phyloP scores from a whole-genome alignment of 2,797 vertebrate species.

The Halcyon badia region DNA sequence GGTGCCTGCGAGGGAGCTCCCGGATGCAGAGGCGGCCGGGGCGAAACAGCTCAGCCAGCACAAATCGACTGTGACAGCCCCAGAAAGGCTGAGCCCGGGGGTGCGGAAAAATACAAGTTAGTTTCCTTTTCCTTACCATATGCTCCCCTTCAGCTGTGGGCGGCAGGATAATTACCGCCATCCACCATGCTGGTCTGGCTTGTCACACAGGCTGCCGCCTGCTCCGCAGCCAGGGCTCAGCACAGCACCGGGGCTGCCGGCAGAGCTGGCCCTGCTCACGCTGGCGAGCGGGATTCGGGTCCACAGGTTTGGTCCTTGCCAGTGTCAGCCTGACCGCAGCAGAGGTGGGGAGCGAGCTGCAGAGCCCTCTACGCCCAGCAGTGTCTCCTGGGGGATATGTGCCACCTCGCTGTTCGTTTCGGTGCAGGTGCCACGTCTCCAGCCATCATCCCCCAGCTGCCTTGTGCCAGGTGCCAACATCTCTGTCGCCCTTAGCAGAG shows the following conservation, averaged over 20 bases:
- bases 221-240: neutral
- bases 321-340: neutral
- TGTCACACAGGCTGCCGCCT: constrained; percentile 58
- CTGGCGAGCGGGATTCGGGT: rapidly evolving
- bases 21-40: neutral
- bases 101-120: constrained; percentile 68
- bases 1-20: constrained; percentile 29
- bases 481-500: neutral
- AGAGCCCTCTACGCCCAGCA: rapidly evolving
- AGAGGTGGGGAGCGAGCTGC: neutral
- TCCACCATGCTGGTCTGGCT: constrained; percentile 54
- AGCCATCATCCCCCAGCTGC: rapidly evolving
- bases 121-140: constrained; percentile 79
- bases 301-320: neutral
- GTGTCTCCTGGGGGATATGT: rapidly evolving
- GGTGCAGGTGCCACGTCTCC: neutral
- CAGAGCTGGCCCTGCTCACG: rapidly evolving
- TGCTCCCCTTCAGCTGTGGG: constrained; percentile 80
- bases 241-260: neutral
- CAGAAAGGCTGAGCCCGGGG: constrained; percentile 79
- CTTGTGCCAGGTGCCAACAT: rapidly evolving
- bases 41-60: constrained; percentile 76
- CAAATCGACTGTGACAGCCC: constrained; percentile 82
- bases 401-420: rapidly evolving
- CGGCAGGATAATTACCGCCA: constrained; percentile 72